Percentiles rank a stretch among this genome's conserved stretches.
These are phyloP conservation scores for Diarsia mendica DNA, from an alignment of 2,888 invertebrate genomes.

Conservation along the genomic window DNA sequence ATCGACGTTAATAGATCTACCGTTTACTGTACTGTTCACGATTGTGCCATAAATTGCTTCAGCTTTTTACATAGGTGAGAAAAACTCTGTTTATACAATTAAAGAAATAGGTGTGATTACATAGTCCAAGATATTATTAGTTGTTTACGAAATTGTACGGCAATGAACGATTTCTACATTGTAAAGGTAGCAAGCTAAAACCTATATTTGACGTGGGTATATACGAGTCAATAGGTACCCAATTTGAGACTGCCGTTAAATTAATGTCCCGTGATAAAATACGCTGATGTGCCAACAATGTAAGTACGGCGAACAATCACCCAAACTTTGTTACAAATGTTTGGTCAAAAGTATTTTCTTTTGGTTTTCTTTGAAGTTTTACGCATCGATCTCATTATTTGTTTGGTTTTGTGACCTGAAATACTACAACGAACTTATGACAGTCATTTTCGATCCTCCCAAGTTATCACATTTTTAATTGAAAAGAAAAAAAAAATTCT, in stretches of 20 bases:
- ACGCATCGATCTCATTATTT: too few relatives aligned
- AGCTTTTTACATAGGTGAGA: not conserved
- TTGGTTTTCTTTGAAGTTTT: not conserved
- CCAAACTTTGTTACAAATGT: conserved; percentile 35
- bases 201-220: not conserved
- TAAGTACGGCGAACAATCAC: conserved; percentile 27
- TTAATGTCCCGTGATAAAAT: conserved; percentile 40
- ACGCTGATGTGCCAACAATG: conserved; percentile 33
- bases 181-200: not conserved
- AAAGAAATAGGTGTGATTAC: conserved; percentile 6
- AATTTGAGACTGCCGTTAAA: conserved; percentile 26
- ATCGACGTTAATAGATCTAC: not conserved
- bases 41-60: not conserved
- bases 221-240: not conserved
- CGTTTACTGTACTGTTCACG: not conserved
- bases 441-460: not conserved
- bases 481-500: too few relatives aligned
- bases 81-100: conserved; percentile 4
- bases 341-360: conserved; percentile 21
- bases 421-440: too few relatives aligned
- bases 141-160: conserved; percentile 2
- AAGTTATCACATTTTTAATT: too few relatives aligned
- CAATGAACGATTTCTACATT: not conserved
- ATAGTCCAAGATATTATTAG: not conserved
- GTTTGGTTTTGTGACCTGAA: too few relatives aligned